phyloP scores from a whole-genome alignment of 2,888 invertebrate genomes.

The Drosophila acutilabella region DNA sequence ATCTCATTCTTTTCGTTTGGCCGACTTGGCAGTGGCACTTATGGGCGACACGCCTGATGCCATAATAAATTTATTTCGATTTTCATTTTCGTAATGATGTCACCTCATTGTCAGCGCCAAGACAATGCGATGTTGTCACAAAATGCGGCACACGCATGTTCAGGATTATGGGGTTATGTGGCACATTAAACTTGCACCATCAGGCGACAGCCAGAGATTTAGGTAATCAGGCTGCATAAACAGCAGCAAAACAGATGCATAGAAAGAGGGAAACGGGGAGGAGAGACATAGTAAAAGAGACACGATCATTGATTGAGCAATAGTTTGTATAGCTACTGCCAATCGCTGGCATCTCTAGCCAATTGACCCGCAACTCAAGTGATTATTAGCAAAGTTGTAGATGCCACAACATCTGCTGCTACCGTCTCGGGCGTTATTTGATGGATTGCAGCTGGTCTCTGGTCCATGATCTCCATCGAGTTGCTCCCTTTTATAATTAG shows the following conservation, averaged over 20 bases:
- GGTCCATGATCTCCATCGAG: slow-evolving; percentile 32
- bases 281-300: too few relatives aligned
- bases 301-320: slow-evolving; percentile 39
- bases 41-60: slow-evolving; percentile 39
- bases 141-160: slow-evolving; percentile 37
- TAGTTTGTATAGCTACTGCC: slow-evolving; percentile 5
- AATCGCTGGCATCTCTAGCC: slow-evolving; percentile 35
- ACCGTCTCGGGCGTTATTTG: slow-evolving; percentile 50
- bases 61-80: slow-evolving; percentile 56
- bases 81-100: slow-evolving; percentile 60
- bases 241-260: not conserved
- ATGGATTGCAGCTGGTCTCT: slow-evolving; percentile 73
- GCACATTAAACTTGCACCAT: slow-evolving; percentile 47
- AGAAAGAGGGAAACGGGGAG: not conserved
- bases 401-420: slow-evolving; percentile 26
- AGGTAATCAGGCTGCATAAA: slow-evolving; percentile 15
- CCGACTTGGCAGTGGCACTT: slow-evolving; percentile 41
- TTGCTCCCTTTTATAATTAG: slow-evolving; percentile 70
- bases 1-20: slow-evolving; percentile 12
- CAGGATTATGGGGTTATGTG: slow-evolving; percentile 62
- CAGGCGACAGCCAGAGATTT: slow-evolving; percentile 14
- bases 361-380: slow-evolving; percentile 68
- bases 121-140: slow-evolving; percentile 18
- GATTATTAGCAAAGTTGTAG: slow-evolving; percentile 37
- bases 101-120: slow-evolving; percentile 48